Conservation (phyloP, 1,140 invertebrate species). For the Euura saliciscinereae region DNA sequence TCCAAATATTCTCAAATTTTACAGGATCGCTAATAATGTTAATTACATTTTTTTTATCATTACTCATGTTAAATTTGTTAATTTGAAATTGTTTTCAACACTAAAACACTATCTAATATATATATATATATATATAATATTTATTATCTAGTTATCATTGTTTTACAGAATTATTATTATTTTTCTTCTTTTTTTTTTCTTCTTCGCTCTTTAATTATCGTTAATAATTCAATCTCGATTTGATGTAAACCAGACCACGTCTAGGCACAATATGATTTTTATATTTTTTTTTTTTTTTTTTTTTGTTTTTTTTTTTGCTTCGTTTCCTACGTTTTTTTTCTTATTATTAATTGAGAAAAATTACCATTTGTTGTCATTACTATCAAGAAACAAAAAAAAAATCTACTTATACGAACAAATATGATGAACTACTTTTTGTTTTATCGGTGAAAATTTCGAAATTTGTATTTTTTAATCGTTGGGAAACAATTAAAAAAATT, state of each 20-base stretch:
- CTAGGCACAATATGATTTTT: constrained; percentile 27
- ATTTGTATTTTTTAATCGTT: background rate
- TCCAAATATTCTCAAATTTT: background rate
- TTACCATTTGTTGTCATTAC: no score
- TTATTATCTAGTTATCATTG: background rate
- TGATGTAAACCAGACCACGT: constrained; percentile 23
- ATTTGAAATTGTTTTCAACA: background rate
- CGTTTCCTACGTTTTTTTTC: background rate
- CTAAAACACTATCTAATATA: background rate
- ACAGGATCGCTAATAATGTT: background rate
- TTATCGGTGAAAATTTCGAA: no score
- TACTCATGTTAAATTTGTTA: background rate
- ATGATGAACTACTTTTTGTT: no score
- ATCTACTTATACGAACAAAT: no score
- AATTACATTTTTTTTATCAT: background rate
- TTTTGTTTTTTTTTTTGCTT: background rate
- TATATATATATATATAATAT: constrained; percentile 15
- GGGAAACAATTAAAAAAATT: background rate
- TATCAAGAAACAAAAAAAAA: no score
- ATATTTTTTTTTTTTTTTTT: no score
- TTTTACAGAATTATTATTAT: constrained; percentile 10
- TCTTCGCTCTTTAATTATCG: no score
- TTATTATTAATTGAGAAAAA: background rate
- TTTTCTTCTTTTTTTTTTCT: no score
- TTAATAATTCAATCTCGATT: constrained; percentile 15